Evolutionary conservation across 2,888 invertebrate genomes (phyloP), one percentile per base, ranked within the genome.

Genomic region (Proisotoma minuta): DNA sequence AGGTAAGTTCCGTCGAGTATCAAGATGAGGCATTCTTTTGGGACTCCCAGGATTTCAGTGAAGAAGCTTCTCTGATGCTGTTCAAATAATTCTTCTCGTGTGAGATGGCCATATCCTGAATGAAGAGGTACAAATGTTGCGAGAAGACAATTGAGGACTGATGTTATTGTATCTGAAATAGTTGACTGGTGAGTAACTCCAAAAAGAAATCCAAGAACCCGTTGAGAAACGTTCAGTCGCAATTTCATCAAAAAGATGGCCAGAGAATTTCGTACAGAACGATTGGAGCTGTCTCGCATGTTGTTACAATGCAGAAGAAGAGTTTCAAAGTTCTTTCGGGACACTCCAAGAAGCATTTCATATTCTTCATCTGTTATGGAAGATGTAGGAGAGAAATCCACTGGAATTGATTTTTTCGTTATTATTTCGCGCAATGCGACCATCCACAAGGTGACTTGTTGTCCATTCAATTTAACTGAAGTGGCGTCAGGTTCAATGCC

Each of bases 231-330:
- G 34, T 63, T 61, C 2, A 60, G 26, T 1, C 57, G 23, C 10
- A 66, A 5, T 43, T 54, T 60, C 40, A 63, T 23, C 3, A 66
- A 28, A 15, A 66, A 58, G 2, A 66, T 48, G 1, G 40, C 66
- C 22, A 49, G 23, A 4, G 49, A 20, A 49, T 23, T 49, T 3
- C 49, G 22, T 12, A 24, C 5, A 5, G 49, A 5, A 22, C 20
- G 18, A 18, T 5, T 18, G 22, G 22, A 8, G 23, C 49, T 23
- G 12, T 49, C 24, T 10, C 52, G 2, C n/a, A 26, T 8, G 1
- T 2, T 1, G 5, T 18, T 1, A 22, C 23, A 12, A 1, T 8
- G n/a, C 12, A 3, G 2, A 28, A 40, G 29, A 3, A 60, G n/a
- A 24, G 43, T 18, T 1, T 54, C 29, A n/a, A 60, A 60, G 18